A percentile compares a stretch with the other conserved stretches of the same genome.
phyloP scores from a whole-genome alignment of 1,140 invertebrate genomes.

The Dryas iulia region DNA sequence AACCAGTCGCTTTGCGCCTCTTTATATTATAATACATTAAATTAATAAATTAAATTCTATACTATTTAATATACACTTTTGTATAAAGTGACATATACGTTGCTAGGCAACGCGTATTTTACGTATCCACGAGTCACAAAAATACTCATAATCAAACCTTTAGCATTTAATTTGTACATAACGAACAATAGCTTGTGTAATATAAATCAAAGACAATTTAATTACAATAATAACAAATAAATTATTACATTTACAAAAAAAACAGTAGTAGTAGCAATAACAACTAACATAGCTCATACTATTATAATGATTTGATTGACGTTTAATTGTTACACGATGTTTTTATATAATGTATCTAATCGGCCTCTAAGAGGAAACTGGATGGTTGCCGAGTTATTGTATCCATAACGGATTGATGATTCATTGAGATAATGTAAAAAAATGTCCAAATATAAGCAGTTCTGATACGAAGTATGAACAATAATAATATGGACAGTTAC shows the following conservation, averaged over 20 bases:
- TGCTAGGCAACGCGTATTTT: too few relatives aligned
- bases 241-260: neutral
- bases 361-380: neutral
- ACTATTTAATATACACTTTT: too few relatives aligned
- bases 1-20: too few relatives aligned
- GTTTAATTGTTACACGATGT: neutral
- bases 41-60: too few relatives aligned
- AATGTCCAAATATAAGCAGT: neutral
- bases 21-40: too few relatives aligned
- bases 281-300: neutral
- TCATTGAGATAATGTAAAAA: neutral
- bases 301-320: neutral
- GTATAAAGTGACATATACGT: too few relatives aligned
- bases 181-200: neutral
- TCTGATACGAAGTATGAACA: too few relatives aligned
- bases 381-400: neutral
- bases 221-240: constrained; percentile 1
- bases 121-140: too few relatives aligned
- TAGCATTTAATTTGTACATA: too few relatives aligned
- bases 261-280: neutral
- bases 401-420: neutral
- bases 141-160: too few relatives aligned
- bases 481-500: too few relatives aligned
- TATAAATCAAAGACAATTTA: neutral
- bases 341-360: neutral